These are phyloP conservation scores for Varanus salvator DNA, from an alignment of 2,113 vertebrate species.

Conservation along the genomic window DNA sequence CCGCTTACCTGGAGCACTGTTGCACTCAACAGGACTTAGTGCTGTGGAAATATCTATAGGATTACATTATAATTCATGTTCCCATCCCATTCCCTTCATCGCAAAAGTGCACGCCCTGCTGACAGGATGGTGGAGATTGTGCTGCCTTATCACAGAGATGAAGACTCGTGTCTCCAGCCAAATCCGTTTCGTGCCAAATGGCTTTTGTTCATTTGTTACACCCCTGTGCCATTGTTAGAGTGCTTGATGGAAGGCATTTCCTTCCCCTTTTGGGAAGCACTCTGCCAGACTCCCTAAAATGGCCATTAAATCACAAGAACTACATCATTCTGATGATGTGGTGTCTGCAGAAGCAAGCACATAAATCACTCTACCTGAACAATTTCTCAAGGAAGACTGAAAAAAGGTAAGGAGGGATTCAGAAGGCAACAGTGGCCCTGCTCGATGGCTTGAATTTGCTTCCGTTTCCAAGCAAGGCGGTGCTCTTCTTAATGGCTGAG, in stretches of 20 bases:
- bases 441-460: not conserved
- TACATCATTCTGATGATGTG: not conserved
- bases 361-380: constrained; percentile 4
- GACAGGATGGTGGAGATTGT: not conserved
- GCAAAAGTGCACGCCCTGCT: not conserved
- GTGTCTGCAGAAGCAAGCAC: not conserved
- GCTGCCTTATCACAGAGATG: not conserved
- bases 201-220: constrained; percentile 4
- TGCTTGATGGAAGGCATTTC: not conserved
- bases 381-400: not conserved
- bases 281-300: not conserved
- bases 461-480: not conserved
- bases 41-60: not conserved
- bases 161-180: constrained; percentile 10
- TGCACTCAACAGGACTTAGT: not conserved
- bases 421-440: fast-evolving
- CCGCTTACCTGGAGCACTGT: not conserved
- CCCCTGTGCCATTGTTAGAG: not conserved
- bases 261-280: not conserved
- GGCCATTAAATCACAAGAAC: not conserved
- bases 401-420: not conserved
- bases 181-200: not conserved
- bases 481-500: constrained; percentile 1
- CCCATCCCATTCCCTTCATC: not conserved
- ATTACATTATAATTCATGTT: not conserved